Base-by-base conservation (phyloP, 2,113 vertebrate genomes). In the Mola mola region DNA sequence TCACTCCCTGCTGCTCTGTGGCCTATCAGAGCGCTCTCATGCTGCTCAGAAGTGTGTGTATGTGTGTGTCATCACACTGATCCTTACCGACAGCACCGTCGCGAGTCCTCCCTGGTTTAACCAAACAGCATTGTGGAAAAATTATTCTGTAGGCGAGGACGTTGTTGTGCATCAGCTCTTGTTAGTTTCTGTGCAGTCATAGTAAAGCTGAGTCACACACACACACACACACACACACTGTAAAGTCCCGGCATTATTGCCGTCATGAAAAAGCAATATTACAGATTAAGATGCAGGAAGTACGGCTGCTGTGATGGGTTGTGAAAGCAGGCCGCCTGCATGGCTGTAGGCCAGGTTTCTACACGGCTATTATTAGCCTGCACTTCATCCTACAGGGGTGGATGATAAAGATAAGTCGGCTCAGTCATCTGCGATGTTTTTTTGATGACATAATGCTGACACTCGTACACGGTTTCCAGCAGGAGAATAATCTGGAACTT, bases 301-400 rank as follows among this genome's bases (percentile, higher is more conserved):
- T 15, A 12, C 7, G 49, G 25, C 10, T 1, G 7, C 26, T 22
- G 60, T 9, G 49, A 12, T 16, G 55, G 38, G n/a, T 28, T 10
- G 1, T 10, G 11, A 59, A 81, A 73, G 26, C 60, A 74, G 78
- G 78, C 50, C 68, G 31, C 48, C 46, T 5, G 38, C 34, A 28
- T 20, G 64, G 68, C 72, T 64, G 59, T 31, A 73, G 64, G 68
- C 72, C 68, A 41, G 43, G 44, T 65, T 47, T 68, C 44, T 44
- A 16, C 73, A 1, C 34, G 0, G 49, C 67, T 85, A 79, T 79
- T 68, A 60, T 53, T 82, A 85, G 69, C 40, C 26, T 8, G 3
- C 58, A 6, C 70, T 16, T 61, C 62, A 53, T 77, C 69, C 62
- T 85, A 70, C 75, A 72, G 78, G 40, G 74, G 67, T 26, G 53